Percentiles rank a stretch among this genome's conserved stretches.
Conservation (phyloP, 2,797 vertebrate genomes). For the Threskiornis aethiopicus region DNA sequence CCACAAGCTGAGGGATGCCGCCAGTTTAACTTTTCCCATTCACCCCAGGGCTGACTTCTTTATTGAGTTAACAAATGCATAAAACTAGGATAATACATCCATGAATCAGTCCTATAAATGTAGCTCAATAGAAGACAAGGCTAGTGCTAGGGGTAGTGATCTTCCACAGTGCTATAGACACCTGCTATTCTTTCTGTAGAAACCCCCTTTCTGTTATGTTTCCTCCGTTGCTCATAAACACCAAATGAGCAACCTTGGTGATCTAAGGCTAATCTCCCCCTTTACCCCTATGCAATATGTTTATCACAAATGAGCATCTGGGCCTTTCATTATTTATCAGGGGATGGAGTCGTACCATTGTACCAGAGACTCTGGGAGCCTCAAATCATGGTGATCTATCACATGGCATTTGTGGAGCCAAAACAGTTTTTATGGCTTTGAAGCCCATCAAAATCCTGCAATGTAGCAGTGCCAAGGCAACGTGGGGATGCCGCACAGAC, state of each 20-base stretch:
- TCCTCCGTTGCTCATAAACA: neutral
- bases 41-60: neutral
- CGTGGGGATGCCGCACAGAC: fast-evolving
- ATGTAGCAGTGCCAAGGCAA: neutral
- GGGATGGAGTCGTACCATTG: neutral
- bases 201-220: neutral
- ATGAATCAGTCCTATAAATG: neutral
- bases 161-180: neutral
- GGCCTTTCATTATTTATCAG: neutral
- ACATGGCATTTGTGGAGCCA: neutral
- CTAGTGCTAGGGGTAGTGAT: neutral
- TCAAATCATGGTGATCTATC: neutral
- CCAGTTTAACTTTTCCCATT: neutral
- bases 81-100: neutral
- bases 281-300: neutral
- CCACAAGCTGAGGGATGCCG: fast-evolving
- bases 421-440: neutral
- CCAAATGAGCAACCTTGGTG: neutral
- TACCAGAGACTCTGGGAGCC: neutral
- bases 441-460: neutral
- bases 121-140: neutral
- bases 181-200: neutral
- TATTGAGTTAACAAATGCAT: neutral
- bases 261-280: neutral
- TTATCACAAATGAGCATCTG: neutral